These are phyloP conservation scores for Anticlea derivata DNA, from an alignment of 2,888 invertebrate species.

Conservation along the genomic window DNA sequence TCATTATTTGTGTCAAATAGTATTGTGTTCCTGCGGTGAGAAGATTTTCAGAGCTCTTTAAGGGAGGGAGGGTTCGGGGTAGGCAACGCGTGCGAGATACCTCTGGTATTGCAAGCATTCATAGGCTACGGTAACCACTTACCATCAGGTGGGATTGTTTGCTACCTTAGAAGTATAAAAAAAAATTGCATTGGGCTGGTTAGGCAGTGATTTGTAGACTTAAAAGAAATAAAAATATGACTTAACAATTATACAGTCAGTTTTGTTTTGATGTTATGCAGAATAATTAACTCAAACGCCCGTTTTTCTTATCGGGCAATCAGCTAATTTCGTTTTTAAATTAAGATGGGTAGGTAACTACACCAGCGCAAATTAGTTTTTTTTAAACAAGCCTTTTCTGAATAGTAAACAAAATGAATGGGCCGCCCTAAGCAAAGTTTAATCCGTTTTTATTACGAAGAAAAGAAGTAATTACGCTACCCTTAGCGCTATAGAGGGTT, in stretches of 20 bases:
- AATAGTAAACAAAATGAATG: conserved; percentile 83
- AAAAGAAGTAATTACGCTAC: conserved; percentile 84
- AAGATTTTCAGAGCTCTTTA: too few species aligned
- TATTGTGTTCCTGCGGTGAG: too few species aligned
- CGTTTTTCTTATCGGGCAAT: conserved; percentile 36
- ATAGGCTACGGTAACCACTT: too few species aligned
- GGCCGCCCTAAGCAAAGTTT: conserved; percentile 83
- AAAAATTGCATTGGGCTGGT: too few species aligned
- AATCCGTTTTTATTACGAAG: conserved; percentile 84
- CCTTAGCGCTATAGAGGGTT: conserved; percentile 80
- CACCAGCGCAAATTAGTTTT: conserved; percentile 75
- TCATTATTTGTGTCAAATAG: too few species aligned
- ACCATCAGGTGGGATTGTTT: too few species aligned
- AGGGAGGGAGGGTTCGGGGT: too few species aligned
- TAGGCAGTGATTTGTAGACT: too few species aligned
- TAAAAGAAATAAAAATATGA: too few species aligned
- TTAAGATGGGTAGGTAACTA: conserved; percentile 62
- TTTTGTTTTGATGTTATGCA: conserved; percentile 7
- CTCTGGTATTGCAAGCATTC: too few species aligned
- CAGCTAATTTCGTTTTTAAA: conserved; percentile 63
- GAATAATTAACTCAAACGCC: conserved; percentile 31
- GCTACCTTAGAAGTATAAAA: too few species aligned
- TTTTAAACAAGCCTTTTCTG: conserved; percentile 73
- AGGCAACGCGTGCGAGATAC: too few species aligned
- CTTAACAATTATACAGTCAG: background rate